Conservation (phyloP, 2,113 vertebrate genomes). For the Phainopepla nitens region DNA sequence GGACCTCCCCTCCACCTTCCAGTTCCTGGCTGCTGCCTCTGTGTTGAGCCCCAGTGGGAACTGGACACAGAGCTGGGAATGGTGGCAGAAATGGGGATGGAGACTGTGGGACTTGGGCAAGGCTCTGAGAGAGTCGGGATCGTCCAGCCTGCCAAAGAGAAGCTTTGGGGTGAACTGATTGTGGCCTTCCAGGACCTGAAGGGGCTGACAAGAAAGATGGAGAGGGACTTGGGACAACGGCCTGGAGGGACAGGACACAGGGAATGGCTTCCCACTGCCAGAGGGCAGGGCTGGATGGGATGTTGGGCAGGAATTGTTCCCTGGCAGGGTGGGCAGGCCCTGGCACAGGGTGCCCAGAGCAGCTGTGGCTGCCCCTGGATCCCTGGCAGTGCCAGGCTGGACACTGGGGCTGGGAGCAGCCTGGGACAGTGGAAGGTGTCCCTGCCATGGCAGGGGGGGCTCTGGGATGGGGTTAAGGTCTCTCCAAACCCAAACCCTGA, state of each 20-base stretch:
- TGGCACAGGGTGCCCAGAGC: neutral
- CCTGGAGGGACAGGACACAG: neutral
- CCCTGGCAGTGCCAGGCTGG: neutral
- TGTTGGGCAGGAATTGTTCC: too few relatives aligned
- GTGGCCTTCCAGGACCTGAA: neutral
- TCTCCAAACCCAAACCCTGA: neutral
- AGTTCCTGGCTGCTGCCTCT: neutral
- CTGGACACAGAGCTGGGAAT: accelerated
- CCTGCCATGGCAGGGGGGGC: neutral
- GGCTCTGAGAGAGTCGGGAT: neutral
- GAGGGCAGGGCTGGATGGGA: too few relatives aligned
- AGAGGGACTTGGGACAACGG: neutral
- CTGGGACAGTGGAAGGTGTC: neutral
- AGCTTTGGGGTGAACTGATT: neutral
- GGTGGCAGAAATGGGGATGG: accelerated
- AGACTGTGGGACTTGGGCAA: accelerated
- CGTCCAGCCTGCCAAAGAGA: neutral
- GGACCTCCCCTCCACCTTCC: neutral
- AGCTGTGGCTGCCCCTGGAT: neutral
- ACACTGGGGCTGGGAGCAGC: accelerated
- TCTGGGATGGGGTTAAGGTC: accelerated
- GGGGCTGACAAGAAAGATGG: neutral
- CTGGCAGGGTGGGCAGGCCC: too few relatives aligned
- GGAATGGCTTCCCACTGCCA: neutral
- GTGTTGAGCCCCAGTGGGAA: neutral